phyloP scores from a whole-genome alignment of 1,140 invertebrate species.

The Anagrus nilaparvatae region DNA sequence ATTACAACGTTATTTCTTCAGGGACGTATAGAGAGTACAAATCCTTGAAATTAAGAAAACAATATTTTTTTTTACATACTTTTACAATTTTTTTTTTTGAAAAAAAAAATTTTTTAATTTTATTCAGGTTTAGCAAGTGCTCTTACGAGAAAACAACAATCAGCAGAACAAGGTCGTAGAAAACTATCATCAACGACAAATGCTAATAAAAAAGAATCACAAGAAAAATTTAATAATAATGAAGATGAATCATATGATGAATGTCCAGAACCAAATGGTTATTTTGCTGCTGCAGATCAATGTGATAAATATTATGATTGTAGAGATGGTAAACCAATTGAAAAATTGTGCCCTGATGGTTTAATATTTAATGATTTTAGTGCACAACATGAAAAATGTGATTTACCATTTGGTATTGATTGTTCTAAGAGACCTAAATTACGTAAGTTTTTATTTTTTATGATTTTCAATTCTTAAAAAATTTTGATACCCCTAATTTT shows the following conservation, averaged over 20 bases:
- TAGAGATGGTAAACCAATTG: conserved; percentile 56
- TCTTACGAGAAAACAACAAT: conserved; percentile 34
- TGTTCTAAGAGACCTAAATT: conserved; percentile 63
- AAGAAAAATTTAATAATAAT: conserved; percentile 23
- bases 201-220: conserved; percentile 11
- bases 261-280: conserved; percentile 75
- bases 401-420: conserved; percentile 77
- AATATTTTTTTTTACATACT: conserved; percentile 13
- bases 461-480: no score
- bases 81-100: conserved; percentile 8
- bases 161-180: conserved; percentile 32
- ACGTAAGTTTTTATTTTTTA: conserved; percentile 70
- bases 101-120: conserved; percentile 3
- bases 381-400: conserved; percentile 73
- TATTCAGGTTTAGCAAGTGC: conserved; percentile 25
- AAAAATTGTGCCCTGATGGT: conserved; percentile 80
- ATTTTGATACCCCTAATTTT: no score
- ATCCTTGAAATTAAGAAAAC: conserved; percentile 20
- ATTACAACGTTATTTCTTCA: conserved; percentile 19
- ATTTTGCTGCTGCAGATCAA: conserved; percentile 74
- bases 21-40: conserved; percentile 21
- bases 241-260: conserved; percentile 42
- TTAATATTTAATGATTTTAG: conserved; percentile 84
- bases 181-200: conserved; percentile 16
- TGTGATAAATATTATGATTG: conserved; percentile 89